Evolutionary conservation across 2,888 invertebrate species (phyloP).

Genomic region (Mantis religiosa): DNA sequence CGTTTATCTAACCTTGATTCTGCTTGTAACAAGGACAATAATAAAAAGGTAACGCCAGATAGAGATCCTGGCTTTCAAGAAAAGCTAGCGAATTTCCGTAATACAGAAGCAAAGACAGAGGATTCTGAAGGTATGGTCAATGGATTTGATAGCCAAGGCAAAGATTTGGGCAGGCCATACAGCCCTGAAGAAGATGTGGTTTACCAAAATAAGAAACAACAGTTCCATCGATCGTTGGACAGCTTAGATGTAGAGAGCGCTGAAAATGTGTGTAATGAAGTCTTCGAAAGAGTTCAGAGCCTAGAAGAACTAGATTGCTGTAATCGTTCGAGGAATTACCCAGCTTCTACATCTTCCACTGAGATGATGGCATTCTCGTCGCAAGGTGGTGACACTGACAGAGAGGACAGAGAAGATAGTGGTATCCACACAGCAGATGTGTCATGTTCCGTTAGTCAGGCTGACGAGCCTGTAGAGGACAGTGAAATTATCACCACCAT

Average conservation of each 20-base stretch:
- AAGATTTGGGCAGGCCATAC: constrained; percentile 44
- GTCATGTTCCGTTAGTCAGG: constrained; percentile 67
- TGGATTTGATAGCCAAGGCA: not conserved
- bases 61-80: constrained; percentile 30
- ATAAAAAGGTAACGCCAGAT: constrained; percentile 30
- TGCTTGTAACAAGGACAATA: constrained; percentile 15
- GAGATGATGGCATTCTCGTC: constrained; percentile 57
- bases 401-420: constrained; percentile 62
- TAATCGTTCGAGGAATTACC: constrained; percentile 46
- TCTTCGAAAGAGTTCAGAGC: constrained; percentile 61
- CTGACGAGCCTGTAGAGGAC: constrained; percentile 64
- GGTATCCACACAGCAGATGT: constrained; percentile 77
- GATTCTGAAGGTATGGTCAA: not conserved
- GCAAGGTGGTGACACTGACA: constrained; percentile 57
- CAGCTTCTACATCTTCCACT: constrained; percentile 52
- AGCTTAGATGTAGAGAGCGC: constrained; percentile 57
- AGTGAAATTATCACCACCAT: constrained; percentile 36
- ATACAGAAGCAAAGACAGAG: constrained; percentile 22
- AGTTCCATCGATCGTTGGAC: constrained; percentile 60
- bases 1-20: constrained; percentile 25
- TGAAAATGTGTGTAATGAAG: constrained; percentile 43
- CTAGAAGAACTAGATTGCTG: constrained; percentile 54
- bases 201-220: constrained; percentile 40
- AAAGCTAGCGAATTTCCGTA: constrained; percentile 30
- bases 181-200: constrained; percentile 53